These are phyloP conservation scores for Hydractinia echinata DNA, from an alignment of 30 jellyfish, hydroid and myxozoan genomes.

Conservation along the genomic window DNA sequence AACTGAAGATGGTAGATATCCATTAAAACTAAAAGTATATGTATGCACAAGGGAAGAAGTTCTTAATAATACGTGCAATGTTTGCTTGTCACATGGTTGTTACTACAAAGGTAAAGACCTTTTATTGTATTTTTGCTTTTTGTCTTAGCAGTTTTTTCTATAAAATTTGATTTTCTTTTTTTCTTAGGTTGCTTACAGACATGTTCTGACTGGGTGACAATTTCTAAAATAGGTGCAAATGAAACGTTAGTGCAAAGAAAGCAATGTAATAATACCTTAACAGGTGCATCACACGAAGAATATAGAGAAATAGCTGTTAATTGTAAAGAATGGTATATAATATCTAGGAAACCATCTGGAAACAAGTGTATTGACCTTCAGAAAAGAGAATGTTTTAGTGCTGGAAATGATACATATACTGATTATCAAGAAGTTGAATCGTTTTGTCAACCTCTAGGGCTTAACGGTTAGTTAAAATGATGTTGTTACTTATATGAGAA, in stretches of 20 bases:
- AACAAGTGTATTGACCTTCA: not conserved
- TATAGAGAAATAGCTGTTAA: not conserved
- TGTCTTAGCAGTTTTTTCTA: not conserved
- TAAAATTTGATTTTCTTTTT: not conserved
- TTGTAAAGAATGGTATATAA: not conserved
- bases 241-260: not conserved
- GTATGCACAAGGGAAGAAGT: slow-evolving; percentile 18
- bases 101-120: slow-evolving; percentile 1
- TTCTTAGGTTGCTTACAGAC: not conserved
- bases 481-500: too few relatives aligned
- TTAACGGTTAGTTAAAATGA: too few relatives aligned
- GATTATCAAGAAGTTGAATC: not conserved
- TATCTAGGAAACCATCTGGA: not conserved
- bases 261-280: not conserved
- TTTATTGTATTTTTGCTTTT: not conserved
- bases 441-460: too few relatives aligned
- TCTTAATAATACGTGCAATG: not conserved
- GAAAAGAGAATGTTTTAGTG: not conserved
- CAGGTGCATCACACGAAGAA: not conserved
- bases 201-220: not conserved
- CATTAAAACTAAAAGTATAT: slow-evolving; percentile 22
- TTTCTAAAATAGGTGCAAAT: not conserved
- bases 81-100: not conserved
- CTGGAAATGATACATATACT: not conserved
- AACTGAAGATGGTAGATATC: slow-evolving; percentile 2